Percentiles rank a stretch among this genome's conserved stretches.
phyloP scores from a whole-genome alignment of 2,113 vertebrate genomes.

The Ceratotherium simum region DNA sequence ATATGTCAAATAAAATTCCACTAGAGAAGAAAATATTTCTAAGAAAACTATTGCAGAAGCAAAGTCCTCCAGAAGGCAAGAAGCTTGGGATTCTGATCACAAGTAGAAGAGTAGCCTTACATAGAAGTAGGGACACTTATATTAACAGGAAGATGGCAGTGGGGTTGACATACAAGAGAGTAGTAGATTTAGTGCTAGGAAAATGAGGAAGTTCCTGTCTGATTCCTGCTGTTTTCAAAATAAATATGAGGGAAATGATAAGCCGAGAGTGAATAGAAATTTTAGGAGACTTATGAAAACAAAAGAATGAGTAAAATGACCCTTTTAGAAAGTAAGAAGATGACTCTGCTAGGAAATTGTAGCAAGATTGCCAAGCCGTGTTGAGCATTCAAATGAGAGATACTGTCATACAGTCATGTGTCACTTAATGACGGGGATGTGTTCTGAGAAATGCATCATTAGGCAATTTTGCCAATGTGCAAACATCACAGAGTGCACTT shows the following conservation, averaged over 20 bases:
- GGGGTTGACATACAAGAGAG: rapidly evolving
- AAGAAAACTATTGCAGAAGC: background rate
- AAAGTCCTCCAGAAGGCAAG: background rate
- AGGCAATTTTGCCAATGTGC: too few relatives aligned
- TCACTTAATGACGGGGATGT: too few relatives aligned
- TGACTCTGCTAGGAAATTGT: rapidly evolving
- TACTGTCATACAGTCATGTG: background rate
- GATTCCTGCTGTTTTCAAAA: background rate
- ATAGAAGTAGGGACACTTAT: too few relatives aligned
- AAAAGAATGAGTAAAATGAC: background rate
- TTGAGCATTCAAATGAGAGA: background rate
- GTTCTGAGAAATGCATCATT: too few relatives aligned
- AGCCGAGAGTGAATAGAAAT: background rate
- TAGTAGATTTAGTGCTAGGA: background rate
- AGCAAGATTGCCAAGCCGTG: background rate
- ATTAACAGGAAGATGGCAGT: background rate
- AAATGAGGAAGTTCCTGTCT: background rate
- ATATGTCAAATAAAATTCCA: background rate
- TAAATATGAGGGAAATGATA: background rate
- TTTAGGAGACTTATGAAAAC: background rate
- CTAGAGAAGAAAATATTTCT: background rate
- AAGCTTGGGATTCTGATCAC: background rate
- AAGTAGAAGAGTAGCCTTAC: background rate
- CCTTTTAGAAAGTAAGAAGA: background rate
- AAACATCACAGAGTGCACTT: too few relatives aligned